Evolutionary conservation across 2,888 invertebrate species (phyloP), one percentile per base, ranked within the genome.

Genomic region (Geotrupes spiniger): DNA sequence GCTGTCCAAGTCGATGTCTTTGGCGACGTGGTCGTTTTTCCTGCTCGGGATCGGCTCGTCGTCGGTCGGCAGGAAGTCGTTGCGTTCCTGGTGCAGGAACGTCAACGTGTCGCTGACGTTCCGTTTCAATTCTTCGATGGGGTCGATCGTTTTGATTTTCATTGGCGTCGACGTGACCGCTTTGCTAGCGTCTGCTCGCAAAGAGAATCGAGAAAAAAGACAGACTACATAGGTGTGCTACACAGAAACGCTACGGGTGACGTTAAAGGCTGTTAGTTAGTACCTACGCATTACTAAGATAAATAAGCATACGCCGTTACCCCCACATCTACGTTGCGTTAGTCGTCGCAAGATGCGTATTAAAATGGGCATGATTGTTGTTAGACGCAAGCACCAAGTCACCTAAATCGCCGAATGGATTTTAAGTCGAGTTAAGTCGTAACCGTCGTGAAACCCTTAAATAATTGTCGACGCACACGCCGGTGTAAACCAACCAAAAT

Each of bases 81-180:
- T 73, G 12, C 74, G 61, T 61, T 74, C 74, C 54, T 72, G 71
- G 53, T 74, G 72, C 21, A 74, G 60, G 54, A 74, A 73, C 9
- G 70, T 69, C 27, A 74, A 58, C 2, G 73, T 74, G 51, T 73
- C 70, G 52, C 60, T 66, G 14, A 74, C 71, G 47, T 72, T 66
- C 59, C 61, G 63, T 56, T 69, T 72, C 25, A 74, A 60, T 37
- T 64, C 52, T 38, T 63, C 68, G 4, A 72, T 54, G 38, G 25
- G 53, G 47, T 47, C 53, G 45, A 40, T 33, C 21, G 21, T 21
- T 21, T 21, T 21, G 14, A 49, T 42, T 49, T 56, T 62, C 44
- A 59, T 33, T 9, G 66, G 64, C 25, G 67, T 64, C 1, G 68
- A 66, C 14, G 66, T 60, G 45, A 60, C 53, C 16, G 62, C 46